Evolutionary conservation across 2,797 vertebrate species (phyloP).

Genomic region (Megaceryle alcyon): DNA sequence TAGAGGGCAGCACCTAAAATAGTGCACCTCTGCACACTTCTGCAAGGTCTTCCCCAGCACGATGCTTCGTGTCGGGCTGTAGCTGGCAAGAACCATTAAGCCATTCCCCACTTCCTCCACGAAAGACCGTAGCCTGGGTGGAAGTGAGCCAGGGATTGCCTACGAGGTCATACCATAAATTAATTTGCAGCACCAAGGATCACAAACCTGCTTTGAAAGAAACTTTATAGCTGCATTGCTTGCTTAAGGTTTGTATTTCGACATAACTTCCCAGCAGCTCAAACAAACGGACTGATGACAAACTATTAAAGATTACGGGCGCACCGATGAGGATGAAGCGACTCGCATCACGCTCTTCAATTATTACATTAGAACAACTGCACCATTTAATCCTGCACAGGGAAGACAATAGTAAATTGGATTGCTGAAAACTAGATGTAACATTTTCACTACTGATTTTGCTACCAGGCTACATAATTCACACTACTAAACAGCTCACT

Average conservation of each 20-base stretch:
- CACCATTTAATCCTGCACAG: background rate
- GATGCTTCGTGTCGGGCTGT: background rate
- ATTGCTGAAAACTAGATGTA: background rate
- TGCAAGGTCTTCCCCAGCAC: fast-evolving
- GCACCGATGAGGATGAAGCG: background rate
- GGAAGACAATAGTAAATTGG: background rate
- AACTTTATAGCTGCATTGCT: background rate
- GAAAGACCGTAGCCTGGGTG: background rate
- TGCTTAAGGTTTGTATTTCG: background rate
- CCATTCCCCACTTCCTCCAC: background rate
- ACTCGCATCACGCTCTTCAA: background rate
- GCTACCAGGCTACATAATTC: background rate
- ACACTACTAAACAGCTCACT: background rate
- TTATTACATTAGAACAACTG: background rate
- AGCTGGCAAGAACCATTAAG: background rate
- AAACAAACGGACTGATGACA: background rate
- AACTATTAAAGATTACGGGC: background rate
- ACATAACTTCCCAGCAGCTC: background rate
- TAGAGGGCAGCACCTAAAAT: background rate
- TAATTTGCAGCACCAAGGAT: background rate
- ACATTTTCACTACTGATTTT: background rate
- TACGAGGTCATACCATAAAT: background rate
- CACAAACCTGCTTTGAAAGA: background rate
- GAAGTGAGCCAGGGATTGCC: background rate
- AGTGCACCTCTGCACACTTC: background rate